Base-by-base conservation (phyloP, 2,113 vertebrate species). In the Mixornis gularis region DNA sequence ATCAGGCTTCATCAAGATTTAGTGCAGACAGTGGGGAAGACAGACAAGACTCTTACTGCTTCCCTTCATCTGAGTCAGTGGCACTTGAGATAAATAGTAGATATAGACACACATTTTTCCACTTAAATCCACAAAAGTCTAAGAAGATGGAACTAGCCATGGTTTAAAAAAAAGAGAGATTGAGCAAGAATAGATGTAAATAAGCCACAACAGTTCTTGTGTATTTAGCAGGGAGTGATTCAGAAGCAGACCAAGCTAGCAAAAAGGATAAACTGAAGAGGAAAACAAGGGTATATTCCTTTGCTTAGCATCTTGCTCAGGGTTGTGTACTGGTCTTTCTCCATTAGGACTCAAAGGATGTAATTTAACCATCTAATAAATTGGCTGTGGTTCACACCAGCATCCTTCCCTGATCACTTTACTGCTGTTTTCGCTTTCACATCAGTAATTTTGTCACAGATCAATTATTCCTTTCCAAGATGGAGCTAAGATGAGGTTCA, bases 361-460 rank as follows among this genome's bases (percentile, higher is more conserved):
- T 16, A 48, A 64, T 68, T 83, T 29, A 30, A 9, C 15, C 12
- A 43, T 53, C 43, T 77, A 63, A 43, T 34, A 60, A 32, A 7
- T 22, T 22, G 18, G 1, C 26, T 70, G 3, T 21, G 3, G n/a
- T 19, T 78, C 34, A 21, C 0, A 0, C 4, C 53, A 80, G 7
- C 32, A 46, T 56, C 44, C 9, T 64, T 72, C 14, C 18, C 9
- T 69, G 12, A 44, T 43, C 19, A 44, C 7, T 32, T 52, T 13
- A 5, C 20, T 84, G 8, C 17, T 40, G 12, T 30, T 79, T 76
- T 6, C 25, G 27, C n/a, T 64, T 77, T 64, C 30, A 34, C 29
- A 52, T 2, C 3, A 65, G 12, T 20, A 46, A 25, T 78, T 89
- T 89, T 91, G 27, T 60, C 6, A 6, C 29, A 59, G 34, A 25